Base-by-base conservation (phyloP, 2,797 vertebrate species). In the Dendrocincla fuliginosa region DNA sequence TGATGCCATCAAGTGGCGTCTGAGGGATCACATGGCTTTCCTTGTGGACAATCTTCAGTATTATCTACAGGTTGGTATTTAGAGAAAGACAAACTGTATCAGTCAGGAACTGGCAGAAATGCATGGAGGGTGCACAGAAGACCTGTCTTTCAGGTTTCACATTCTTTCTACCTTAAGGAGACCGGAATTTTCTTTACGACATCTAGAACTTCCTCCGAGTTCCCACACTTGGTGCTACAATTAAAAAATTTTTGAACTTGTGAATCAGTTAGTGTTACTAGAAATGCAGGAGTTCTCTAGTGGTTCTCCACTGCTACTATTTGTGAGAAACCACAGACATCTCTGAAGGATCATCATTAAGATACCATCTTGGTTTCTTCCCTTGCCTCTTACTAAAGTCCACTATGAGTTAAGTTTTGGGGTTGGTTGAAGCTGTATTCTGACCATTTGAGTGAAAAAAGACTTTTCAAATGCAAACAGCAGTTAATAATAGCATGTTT, bases 11-110 rank as follows among this genome's bases (percentile, higher is more conserved):
- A 99, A 99, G 97, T 99, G 99, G 98, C 98, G 99, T 42, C 98
- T 99, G 13, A 98, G 99, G 81, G 99, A 99, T 93, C 99, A 99
- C 98, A 99, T 99, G 99, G 99, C 99, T 2, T 99, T 99, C 95
- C 92, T 99, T 30, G 99, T 99, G 49, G 99, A 99, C 94, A 99
- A 99, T 96, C 98, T 99, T 92, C 99, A 99, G 97, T 99, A 99
- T 95, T 99, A 99, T 89, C 92, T 99, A 35, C 99, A 99, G 99
- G 99, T 99, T 33, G 90, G 94, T 53, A 79, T 80, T 80, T 76
- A 52, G n/a, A 69, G 57, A 60, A 76, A 59, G 52, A 46, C 56
- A 28, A n/a, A 73, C 44, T 16, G 10, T 41, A 52, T 41, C 55
- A 30, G 44, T 30, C 53, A 55, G 25, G 28, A 89, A 59, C 42